Evolutionary conservation across 2,797 vertebrate genomes (phyloP), one percentile per base, ranked within the genome.

Genomic region (Chloroceryle inda): DNA sequence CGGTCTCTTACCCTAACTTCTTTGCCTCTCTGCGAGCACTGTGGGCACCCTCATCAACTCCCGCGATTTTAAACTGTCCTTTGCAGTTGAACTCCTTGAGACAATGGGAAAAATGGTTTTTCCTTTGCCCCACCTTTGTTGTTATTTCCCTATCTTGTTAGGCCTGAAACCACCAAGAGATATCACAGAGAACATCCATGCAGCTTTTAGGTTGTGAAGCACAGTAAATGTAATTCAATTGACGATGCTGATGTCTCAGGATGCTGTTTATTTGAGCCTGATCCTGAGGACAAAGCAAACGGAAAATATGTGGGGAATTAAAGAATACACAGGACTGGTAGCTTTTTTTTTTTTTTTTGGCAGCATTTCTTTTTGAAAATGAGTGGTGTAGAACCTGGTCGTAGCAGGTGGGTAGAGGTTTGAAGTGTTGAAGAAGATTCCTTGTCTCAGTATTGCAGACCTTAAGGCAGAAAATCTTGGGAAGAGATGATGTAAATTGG

Each of bases 81-180:
- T 19, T 21, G 3, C 1, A 1, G 5, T 45, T 1, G 56, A 50
- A 2, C 24, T 55, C 27, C 0, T 2, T 7, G 42, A 17, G 17
- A 3, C 11, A 29, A 42, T 31, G 3, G 5, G 40, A 18, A 29
- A 29, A 62, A 33, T 10, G 4, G 16, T n/a, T 3, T 61, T 6
- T 66, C 6, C 6, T 2, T 56, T 11, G 13, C 9, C 12, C 15
- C 20, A 18, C 0, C 7, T 68, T 35, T n/a, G 24, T 49, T 19
- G 2, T 20, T n/a, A 0, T 18, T 53, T 33, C 21, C 9, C 1
- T 35, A 13, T 22, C 3, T 49, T 11, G 5, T 49, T 62, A 52
- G 42, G 38, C 38, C n/a, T 55, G n/a, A 53, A 73, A 22, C 35
- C 69, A 12, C 33, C 1, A 1, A 42, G 58, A 11, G 6, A 4